Conservation (phyloP, 2,888 invertebrate species). For the Ceraclea dissimilis region DNA sequence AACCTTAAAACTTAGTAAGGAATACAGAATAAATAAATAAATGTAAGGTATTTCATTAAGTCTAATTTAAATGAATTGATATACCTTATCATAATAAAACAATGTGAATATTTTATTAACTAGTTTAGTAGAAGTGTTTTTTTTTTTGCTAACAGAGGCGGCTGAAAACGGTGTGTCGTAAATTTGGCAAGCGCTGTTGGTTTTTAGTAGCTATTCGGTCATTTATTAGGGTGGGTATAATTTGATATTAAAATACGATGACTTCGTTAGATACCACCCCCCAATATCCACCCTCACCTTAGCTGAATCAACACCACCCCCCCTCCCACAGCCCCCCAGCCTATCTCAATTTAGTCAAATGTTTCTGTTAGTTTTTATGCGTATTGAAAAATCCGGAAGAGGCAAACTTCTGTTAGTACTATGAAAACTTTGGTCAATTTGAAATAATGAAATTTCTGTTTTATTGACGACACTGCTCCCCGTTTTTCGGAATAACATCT, state of each 20-base stretch:
- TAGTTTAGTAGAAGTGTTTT: too few species aligned
- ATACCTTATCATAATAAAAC: too few species aligned
- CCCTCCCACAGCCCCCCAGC: not conserved
- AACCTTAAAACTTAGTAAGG: too few species aligned
- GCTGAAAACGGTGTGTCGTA: not conserved
- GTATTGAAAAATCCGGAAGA: constrained; percentile 11
- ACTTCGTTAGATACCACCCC: constrained; percentile 14
- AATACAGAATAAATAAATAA: too few species aligned
- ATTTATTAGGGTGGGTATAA: constrained; percentile 21
- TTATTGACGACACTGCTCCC: constrained; percentile 10
- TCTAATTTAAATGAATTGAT: too few species aligned
- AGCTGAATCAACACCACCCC: not conserved
- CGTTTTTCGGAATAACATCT: constrained; percentile 1
- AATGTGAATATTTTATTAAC: too few species aligned
- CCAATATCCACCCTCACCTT: not conserved
- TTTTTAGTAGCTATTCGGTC: constrained; percentile 14
- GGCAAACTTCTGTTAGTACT: constrained; percentile 7
- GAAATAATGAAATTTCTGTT: constrained; percentile 7
- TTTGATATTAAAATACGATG: constrained; percentile 22
- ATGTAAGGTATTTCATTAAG: too few species aligned
- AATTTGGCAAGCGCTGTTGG: not conserved
- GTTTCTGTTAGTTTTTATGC: constrained; percentile 13
- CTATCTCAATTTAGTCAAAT: not conserved
- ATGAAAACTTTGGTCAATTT: constrained; percentile 8
- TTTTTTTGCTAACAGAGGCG: not conserved